These are phyloP conservation scores for Hippoglossus stenolepis DNA, from an alignment of 2,113 vertebrate species.

Conservation along the genomic window DNA sequence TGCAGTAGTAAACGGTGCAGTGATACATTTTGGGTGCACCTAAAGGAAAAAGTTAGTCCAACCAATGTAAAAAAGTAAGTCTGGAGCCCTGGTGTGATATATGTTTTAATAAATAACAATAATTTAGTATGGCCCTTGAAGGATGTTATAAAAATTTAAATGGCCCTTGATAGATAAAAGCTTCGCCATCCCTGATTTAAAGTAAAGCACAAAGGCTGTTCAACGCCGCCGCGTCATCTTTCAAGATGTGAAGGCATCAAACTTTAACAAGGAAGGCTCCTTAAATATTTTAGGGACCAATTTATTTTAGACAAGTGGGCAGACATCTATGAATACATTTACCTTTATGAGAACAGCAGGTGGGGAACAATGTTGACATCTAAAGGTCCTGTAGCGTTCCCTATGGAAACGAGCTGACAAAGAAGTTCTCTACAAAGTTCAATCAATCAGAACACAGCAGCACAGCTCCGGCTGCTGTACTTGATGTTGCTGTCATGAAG, in stretches of 20 bases:
- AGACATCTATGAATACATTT: slow-evolving; percentile 50
- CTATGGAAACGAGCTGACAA: slow-evolving; percentile 26
- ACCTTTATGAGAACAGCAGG: slow-evolving; percentile 43
- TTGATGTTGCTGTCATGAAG: slow-evolving; percentile 41
- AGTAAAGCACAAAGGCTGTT: not conserved
- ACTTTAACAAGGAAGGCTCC: slow-evolving; percentile 61
- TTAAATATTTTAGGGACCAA: slow-evolving; percentile 74
- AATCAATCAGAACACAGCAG: slow-evolving; percentile 28
- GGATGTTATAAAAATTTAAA: too few species aligned
- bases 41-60: too few species aligned
- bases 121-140: too few species aligned
- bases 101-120: too few species aligned
- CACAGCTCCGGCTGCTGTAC: slow-evolving; percentile 23
- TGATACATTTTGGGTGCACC: too few species aligned
- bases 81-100: too few species aligned
- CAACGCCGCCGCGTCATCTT: slow-evolving; percentile 17
- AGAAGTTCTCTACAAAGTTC: slow-evolving; percentile 9
- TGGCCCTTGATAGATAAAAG: too few species aligned
- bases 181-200: too few species aligned
- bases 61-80: too few species aligned
- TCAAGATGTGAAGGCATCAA: slow-evolving; percentile 58
- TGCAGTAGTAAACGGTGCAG: too few species aligned
- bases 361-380: slow-evolving; percentile 17
- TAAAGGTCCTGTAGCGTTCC: not conserved
- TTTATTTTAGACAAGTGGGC: slow-evolving; percentile 64